Base-by-base conservation (phyloP, 2,113 vertebrate species). In the Recurvirostra avosetta region DNA sequence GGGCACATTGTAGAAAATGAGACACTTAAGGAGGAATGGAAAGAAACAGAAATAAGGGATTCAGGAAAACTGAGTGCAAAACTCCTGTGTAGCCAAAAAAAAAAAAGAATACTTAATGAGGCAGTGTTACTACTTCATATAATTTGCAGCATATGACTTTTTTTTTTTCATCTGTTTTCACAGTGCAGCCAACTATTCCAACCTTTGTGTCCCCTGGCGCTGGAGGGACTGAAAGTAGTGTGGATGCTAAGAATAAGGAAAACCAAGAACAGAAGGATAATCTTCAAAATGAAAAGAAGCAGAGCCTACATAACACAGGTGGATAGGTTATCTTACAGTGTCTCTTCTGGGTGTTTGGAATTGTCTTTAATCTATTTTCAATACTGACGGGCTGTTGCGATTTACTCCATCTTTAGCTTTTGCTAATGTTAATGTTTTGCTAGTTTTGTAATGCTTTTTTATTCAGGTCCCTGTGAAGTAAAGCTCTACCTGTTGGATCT, bases 221-320 rank as follows among this genome's bases (percentile, higher is more conserved):
- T 85, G 78, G 96, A 77, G 94, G 95, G 89, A 83, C 82, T n/a
- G 97, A 97, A 96, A 96, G 73, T 38, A 76, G 70, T 50, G 26
- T 97, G 91, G 94, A 86, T 36, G 66, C 9, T 29, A 96, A 94
- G 49, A 93, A 85, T 41, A 88, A 95, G 27, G 59, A 91, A 66
- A 70, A 61, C 36, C 58, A 56, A 81, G 91, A 96, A 15, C 76
- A 53, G 55, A 73, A 56, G 61, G 86, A 92, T 59, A 90, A 77
- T 84, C 70, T 79, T 29, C 91, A 79, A 66, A 85, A 47, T 32
- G 94, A 80, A 36, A 92, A 88, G 70, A 91, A 95, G 65, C 92
- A 96, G 65, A 92, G 53, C 70, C 86, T 78, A 2, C 50, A 45
- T 40, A 45, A 59, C 93, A 41, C 93, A 94, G 96, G 91, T 97